phyloP scores from a whole-genome alignment of 1,140 invertebrate species.

The Zaprionus kolodkinae region DNA sequence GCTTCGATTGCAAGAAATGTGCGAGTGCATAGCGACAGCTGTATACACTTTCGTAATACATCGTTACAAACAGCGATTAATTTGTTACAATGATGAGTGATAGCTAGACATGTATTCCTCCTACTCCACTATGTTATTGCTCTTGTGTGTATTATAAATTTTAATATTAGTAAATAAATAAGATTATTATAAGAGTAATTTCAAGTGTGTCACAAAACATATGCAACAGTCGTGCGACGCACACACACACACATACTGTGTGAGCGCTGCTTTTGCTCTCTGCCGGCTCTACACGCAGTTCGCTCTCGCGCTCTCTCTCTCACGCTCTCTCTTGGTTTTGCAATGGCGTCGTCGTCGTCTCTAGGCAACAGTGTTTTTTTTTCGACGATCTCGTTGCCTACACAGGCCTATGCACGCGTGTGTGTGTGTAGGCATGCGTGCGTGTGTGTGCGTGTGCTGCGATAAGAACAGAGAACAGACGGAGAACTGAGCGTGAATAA shows the following conservation, averaged over 20 bases:
- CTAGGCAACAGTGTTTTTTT: slow-evolving; percentile 14
- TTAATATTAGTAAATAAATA: not conserved
- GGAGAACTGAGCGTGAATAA: slow-evolving; percentile 21
- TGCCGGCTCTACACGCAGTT: too few species aligned
- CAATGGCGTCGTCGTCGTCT: too few species aligned
- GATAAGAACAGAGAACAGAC: slow-evolving; percentile 45
- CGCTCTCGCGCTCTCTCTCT: too few species aligned
- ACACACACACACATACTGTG: too few species aligned
- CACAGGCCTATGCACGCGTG: slow-evolving; percentile 2
- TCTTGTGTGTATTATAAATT: not conserved
- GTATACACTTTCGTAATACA: slow-evolving; percentile 2
- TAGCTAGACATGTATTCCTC: too few species aligned
- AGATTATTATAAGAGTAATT: too few species aligned
- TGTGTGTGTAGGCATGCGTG: slow-evolving; percentile 23
- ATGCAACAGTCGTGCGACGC: not conserved
- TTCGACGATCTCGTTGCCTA: slow-evolving; percentile 12
- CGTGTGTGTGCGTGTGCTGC: slow-evolving; percentile 25
- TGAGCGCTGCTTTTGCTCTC: not conserved
- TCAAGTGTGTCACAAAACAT: not conserved
- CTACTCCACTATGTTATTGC: too few species aligned
- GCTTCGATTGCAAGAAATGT: too few species aligned
- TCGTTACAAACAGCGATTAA: not conserved
- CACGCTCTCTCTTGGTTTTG: not conserved
- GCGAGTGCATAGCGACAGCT: not conserved
- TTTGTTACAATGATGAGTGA: not conserved